Evolutionary conservation across 1,140 invertebrate genomes (phyloP), one percentile per base, ranked within the genome.

Genomic region (Pogonognathellus flavescens): DNA sequence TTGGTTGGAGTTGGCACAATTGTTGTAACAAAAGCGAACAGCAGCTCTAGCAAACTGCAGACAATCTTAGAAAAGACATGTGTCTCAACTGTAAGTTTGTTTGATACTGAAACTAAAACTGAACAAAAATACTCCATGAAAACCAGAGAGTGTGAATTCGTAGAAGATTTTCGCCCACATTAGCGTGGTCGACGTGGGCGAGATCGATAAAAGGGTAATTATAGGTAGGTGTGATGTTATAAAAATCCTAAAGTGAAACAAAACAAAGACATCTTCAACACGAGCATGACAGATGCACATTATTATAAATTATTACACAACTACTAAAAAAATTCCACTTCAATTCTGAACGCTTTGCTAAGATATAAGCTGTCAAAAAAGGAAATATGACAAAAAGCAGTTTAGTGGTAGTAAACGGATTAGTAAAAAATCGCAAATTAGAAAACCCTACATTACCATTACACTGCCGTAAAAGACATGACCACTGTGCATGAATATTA

Each of bases 161-260:
- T 41, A 31, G 7, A 22, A 72, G 66, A 49, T 9, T 18, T 25
- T 76, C 70, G 70, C 70, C 70, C 70, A 76, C 70, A 41, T n/a
- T 76, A n/a, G 11, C 49, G 16, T 49, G n/a, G 70, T 49, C 70
- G 10, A 76, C n/a, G 31, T 76, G 70, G 70, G 70, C 70, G 70
- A 76, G 41, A 76, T 41, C 41, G 70, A 76, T 76, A 76, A 76
- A 76, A 76, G 41, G 70, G 70, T 76, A 76, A 76, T 76, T 76
- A 76, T 76, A 76, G 70, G 70, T 76, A 76, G 25, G 41, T 41
- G 70, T 76, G 41, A 49, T 41, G 31, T 41, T 41, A 41, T 41
- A 41, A 76, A 76, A 76, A 50, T 49, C 70, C 31, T 31, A 76
- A 25, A 31, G 49, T 49, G 70, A 50, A 31, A 76, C 70, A 41